Evolutionary conservation across 1,140 invertebrate genomes (phyloP), one percentile per base, ranked within the genome.

Genomic region (Patella vulgata): DNA sequence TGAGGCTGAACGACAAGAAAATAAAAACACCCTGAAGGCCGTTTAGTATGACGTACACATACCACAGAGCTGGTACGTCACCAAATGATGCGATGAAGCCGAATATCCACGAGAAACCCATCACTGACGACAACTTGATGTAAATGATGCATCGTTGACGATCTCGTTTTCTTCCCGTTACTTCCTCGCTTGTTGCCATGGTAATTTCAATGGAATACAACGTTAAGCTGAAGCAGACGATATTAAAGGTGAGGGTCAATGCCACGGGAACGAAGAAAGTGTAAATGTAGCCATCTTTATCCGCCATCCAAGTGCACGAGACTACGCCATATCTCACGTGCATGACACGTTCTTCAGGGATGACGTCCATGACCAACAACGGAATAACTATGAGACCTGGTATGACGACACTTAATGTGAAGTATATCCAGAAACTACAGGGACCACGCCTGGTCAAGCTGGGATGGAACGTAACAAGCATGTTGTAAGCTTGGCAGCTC

Each of bases 401-500:
- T 5, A 5, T 14, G 6, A 36, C 5, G 6, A 36, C 5, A 36
- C 6, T 14, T 8, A 36, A 8, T 5, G 14, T 14, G 14, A 5
- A 36, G 14, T 36, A 36, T 36, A 5, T 5, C 33, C 33, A 36
- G 14, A 36, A 36, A 5, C 6, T 14, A 36, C 33, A 8, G 33
- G 5, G 33, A 36, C 6, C 33, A 5, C 5, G 33, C 33, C n/a
- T n/a, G n/a, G 14, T 36, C 33, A 36, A 36, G 12, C 12, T 42
- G 3, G 40, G 33, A 21, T 39, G 19, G 8, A 62, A 43, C 17
- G 65, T 28, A 0, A 71, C 40, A 3, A 54, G 42, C 43, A 78
- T 64, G 56, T 86, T 77, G 5, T 77, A 42, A 21, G 94, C 94
- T 92, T 96, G 95, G 44, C 93, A 93, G 85, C 93, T 95, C 62